Percentiles rank a stretch among this genome's conserved stretches.
These are phyloP conservation scores for Tryphoninae sp. DNA, from an alignment of 2,888 invertebrate genomes.

Conservation along the genomic window DNA sequence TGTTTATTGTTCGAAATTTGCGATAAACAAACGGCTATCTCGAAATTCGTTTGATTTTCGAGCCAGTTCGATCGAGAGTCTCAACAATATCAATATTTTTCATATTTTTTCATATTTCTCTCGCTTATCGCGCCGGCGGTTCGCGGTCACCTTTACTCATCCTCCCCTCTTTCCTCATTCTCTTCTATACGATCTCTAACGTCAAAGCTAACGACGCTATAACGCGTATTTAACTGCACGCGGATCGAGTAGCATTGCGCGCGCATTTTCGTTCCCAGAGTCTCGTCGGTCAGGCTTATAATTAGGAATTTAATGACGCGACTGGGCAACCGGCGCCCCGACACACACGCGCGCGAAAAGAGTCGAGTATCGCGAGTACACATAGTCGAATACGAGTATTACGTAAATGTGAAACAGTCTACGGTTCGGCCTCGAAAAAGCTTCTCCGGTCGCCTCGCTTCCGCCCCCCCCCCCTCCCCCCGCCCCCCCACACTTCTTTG, in stretches of 20 bases:
- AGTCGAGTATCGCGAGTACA: background rate
- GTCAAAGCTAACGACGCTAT: too few relatives aligned
- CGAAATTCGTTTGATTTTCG: too few relatives aligned
- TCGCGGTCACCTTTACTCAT: background rate
- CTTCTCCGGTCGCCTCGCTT: slow-evolving; percentile 3
- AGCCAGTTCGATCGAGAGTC: too few relatives aligned
- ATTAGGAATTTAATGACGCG: slow-evolving; percentile 57
- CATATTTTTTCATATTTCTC: background rate
- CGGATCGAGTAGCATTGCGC: too few relatives aligned
- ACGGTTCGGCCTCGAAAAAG: slow-evolving; percentile 31
- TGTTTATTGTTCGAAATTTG: too few relatives aligned
- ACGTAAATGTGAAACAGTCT: slow-evolving; percentile 51
- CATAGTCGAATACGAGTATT: slow-evolving; percentile 28
- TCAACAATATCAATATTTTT: too few relatives aligned
- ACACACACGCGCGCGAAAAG: background rate
- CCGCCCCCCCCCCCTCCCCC: background rate
- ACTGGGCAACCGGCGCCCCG: slow-evolving; percentile 4
- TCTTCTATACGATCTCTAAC: background rate
- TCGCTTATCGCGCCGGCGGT: background rate
- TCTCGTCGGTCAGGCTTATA: slow-evolving; percentile 52
- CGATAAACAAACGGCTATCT: too few relatives aligned
- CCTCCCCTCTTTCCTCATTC: background rate
- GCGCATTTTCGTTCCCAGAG: background rate
- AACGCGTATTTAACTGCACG: too few relatives aligned
- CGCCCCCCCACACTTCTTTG: background rate